Evolutionary conservation across 2,888 invertebrate genomes (phyloP).

Genomic region (Synanthedon andrenaeformis): DNA sequence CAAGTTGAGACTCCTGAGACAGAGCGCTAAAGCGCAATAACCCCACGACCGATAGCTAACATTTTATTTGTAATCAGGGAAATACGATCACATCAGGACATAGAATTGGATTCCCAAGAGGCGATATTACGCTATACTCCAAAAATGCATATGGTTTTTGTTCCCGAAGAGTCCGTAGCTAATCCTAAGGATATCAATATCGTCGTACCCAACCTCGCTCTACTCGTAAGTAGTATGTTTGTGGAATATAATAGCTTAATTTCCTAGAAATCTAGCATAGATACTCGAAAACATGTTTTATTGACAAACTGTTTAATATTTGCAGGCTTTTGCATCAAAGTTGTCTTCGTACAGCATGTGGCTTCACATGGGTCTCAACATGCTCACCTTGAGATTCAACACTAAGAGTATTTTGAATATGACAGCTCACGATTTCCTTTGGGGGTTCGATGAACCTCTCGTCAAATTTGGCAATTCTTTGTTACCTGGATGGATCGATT

Average conservation of each 20-base stretch:
- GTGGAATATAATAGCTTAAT: not conserved
- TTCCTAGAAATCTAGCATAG: too few relatives aligned
- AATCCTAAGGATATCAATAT: constrained; percentile 72
- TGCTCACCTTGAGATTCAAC: constrained; percentile 66
- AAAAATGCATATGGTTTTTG: constrained; percentile 61
- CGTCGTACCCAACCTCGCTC: constrained; percentile 77
- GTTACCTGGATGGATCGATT: constrained; percentile 79
- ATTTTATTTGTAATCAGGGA: constrained; percentile 37
- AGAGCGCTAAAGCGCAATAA: too few relatives aligned
- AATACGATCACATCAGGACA: constrained; percentile 71
- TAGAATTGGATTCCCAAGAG: constrained; percentile 70
- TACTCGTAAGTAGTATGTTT: constrained; percentile 69
- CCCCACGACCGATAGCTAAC: too few relatives aligned
- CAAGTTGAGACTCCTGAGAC: too few relatives aligned
- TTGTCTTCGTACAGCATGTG: constrained; percentile 63
- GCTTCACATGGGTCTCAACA: constrained; percentile 71
- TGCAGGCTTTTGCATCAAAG: constrained; percentile 70
- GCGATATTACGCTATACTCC: constrained; percentile 75
- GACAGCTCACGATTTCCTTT: constrained; percentile 78
- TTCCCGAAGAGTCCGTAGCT: constrained; percentile 74
- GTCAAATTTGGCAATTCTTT: constrained; percentile 75
- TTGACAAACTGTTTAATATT: constrained; percentile 1
- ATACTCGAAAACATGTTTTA: too few relatives aligned
- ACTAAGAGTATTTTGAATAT: constrained; percentile 74
- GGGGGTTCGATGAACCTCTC: constrained; percentile 85